phyloP scores from a whole-genome alignment of 2,113 vertebrate genomes.

The Peromyscus maniculatus region DNA sequence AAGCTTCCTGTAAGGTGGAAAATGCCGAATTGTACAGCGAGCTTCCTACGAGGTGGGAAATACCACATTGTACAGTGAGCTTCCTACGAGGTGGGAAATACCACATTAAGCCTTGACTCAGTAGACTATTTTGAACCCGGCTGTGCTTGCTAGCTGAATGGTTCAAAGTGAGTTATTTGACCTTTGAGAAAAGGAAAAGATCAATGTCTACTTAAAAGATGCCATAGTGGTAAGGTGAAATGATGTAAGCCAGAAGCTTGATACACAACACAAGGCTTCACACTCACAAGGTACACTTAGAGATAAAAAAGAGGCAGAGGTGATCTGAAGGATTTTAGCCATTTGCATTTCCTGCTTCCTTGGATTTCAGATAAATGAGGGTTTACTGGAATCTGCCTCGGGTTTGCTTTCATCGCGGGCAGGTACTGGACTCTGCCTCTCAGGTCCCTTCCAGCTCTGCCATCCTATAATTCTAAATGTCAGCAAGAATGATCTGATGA shows the following conservation, averaged over 20 bases:
- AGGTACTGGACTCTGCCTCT: background rate
- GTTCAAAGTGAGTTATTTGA: background rate
- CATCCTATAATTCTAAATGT: conserved; percentile 64
- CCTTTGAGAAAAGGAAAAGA: background rate
- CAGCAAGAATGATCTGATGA: background rate
- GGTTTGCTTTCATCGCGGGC: conserved; percentile 47
- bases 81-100: background rate
- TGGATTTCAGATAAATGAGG: conserved; percentile 34
- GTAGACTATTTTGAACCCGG: background rate
- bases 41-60: background rate
- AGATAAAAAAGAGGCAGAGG: background rate
- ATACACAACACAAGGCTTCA: background rate
- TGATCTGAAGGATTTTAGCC: background rate
- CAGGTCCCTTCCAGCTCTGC: conserved; percentile 2
- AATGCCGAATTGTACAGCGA: background rate
- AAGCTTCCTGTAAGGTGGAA: background rate
- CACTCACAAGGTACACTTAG: background rate
- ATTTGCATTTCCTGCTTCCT: conserved; percentile 30
- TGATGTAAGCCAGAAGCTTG: background rate
- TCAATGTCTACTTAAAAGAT: background rate
- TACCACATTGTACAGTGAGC: background rate
- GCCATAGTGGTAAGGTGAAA: background rate
- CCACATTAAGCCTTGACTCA: background rate
- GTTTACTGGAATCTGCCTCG: conserved; percentile 7
- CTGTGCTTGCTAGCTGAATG: background rate